Conservation (phyloP, 2,888 invertebrate genomes). For the Drosophila mulleri region DNA sequence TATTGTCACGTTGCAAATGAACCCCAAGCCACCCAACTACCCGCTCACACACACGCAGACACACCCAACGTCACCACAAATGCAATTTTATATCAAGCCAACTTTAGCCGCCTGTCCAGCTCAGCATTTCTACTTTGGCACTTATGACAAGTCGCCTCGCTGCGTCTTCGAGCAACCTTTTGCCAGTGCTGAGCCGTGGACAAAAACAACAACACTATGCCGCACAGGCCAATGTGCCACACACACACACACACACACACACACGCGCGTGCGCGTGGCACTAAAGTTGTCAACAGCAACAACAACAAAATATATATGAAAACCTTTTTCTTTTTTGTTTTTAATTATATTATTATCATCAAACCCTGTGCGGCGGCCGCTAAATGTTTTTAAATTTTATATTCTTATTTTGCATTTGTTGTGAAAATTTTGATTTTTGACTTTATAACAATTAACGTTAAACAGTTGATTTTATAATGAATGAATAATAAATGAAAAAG, state of each 20-base stretch:
- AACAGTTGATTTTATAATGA: constrained; percentile 51
- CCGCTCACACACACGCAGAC: neutral
- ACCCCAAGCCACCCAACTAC: neutral
- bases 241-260: neutral
- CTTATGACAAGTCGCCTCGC: constrained; percentile 70
- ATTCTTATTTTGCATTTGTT: constrained; percentile 37
- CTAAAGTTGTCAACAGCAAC: constrained; percentile 14
- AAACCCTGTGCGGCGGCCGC: constrained; percentile 57
- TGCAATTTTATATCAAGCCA: constrained; percentile 23
- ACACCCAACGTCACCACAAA: constrained; percentile 12
- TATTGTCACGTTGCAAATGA: constrained; percentile 41
- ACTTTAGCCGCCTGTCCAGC: constrained; percentile 51
- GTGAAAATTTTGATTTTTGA: constrained; percentile 24
- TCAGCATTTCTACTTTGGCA: constrained; percentile 53
- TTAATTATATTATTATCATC: neutral
- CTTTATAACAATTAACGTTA: constrained; percentile 38
- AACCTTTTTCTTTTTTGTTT: constrained; percentile 47
- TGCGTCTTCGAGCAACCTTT: constrained; percentile 37
- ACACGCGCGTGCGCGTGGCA: neutral
- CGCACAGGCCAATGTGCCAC: constrained; percentile 57
- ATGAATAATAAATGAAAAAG: constrained; percentile 65
- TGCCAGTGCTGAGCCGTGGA: constrained; percentile 50
- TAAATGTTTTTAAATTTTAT: constrained; percentile 8
- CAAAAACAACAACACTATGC: constrained; percentile 40
- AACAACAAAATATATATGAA: constrained; percentile 44